phyloP scores from a whole-genome alignment of 2,888 invertebrate species.

The Cephonodes hylas region DNA sequence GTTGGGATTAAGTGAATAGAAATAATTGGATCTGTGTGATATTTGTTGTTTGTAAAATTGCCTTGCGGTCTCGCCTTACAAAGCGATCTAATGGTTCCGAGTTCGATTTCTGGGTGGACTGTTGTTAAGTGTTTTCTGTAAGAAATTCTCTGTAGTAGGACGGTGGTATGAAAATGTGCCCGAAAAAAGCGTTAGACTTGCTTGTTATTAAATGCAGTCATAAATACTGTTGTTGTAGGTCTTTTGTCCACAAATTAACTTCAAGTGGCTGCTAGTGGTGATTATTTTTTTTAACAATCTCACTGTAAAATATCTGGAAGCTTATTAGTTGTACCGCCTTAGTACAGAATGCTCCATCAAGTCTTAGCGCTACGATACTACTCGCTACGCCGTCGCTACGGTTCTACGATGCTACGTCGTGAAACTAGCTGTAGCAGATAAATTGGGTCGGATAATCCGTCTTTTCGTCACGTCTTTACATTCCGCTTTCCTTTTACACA shows the following conservation, averaged over 20 bases:
- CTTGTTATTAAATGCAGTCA: no score
- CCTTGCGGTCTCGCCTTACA: no score
- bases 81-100: no score
- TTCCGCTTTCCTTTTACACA: slow-evolving; percentile 17
- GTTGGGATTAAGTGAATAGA: slow-evolving; percentile 19
- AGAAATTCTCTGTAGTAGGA: no score
- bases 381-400: background rate
- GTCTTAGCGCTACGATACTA: slow-evolving; percentile 7
- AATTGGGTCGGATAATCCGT: slow-evolving; percentile 43
- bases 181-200: no score
- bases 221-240: no score
- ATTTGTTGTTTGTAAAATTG: no score
- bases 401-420: slow-evolving; percentile 20
- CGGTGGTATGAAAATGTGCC: no score
- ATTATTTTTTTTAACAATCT: background rate
- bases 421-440: slow-evolving; percentile 28
- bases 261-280: no score
- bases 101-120: no score
- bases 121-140: no score
- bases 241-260: no score
- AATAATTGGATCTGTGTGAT: background rate
- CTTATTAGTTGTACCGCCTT: slow-evolving; percentile 19
- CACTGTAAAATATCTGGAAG: background rate
- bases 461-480: slow-evolving; percentile 32
- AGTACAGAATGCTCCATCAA: slow-evolving; percentile 34